Evolutionary conservation across 2,888 invertebrate species (phyloP).

Genomic region (Argynnis bischoffii): DNA sequence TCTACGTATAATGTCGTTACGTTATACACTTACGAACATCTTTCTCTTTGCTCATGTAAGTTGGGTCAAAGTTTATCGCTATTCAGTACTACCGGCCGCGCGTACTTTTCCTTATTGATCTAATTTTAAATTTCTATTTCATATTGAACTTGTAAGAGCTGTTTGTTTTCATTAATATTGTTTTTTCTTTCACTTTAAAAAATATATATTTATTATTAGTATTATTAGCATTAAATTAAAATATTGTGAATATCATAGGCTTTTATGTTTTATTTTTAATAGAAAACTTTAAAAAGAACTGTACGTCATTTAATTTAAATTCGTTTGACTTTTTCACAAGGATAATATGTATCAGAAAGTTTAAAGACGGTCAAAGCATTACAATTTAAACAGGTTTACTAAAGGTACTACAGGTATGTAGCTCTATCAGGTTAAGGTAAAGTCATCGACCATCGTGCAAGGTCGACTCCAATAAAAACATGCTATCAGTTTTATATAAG

Average conservation of each 20-base stretch:
- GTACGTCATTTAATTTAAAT: no score
- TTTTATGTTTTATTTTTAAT: no score
- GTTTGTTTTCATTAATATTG: no score
- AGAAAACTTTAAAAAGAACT: no score
- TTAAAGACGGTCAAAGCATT: conserved; percentile 23
- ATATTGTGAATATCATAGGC: no score
- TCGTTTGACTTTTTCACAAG: background rate
- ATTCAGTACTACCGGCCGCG: conserved; percentile 45
- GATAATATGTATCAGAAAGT: background rate
- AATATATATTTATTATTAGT: no score
- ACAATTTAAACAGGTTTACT: conserved; percentile 31
- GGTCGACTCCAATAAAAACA: conserved; percentile 12
- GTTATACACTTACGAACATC: background rate
- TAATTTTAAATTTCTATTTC: conserved; percentile 55
- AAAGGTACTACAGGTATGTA: conserved; percentile 17
- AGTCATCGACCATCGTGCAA: conserved; percentile 32
- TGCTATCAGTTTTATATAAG: background rate
- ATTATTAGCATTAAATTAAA: no score
- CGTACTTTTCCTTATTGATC: conserved; percentile 74
- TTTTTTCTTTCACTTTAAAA: no score
- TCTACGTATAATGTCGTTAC: background rate
- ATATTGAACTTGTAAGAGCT: no score
- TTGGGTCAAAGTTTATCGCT: conserved; percentile 65
- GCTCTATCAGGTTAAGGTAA: conserved; percentile 32
- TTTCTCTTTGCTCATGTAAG: conserved; percentile 34